phyloP scores from a whole-genome alignment of 2,888 invertebrate species.

The Megastigmus dorsalis region DNA sequence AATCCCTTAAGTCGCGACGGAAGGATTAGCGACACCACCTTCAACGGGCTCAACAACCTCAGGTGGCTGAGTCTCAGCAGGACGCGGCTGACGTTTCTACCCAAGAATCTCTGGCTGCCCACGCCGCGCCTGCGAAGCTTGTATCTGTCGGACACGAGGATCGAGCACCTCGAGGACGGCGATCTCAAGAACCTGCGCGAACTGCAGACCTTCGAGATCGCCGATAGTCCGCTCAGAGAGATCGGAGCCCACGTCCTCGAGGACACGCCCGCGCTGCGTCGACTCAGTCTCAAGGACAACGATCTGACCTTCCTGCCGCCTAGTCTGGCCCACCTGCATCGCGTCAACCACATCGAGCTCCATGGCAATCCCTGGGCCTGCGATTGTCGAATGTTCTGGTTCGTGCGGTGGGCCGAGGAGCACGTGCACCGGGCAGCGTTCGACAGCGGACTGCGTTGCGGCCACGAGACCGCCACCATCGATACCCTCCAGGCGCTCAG shows the following conservation, averaged over 20 bases:
- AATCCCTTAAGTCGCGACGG: conserved; percentile 77
- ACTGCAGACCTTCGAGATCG: conserved; percentile 81
- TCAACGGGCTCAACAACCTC: conserved; percentile 78
- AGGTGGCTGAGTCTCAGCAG: conserved; percentile 78
- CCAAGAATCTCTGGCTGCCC: conserved; percentile 75
- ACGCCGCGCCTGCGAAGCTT: conserved; percentile 76
- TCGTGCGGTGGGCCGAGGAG: conserved; percentile 79
- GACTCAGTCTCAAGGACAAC: conserved; percentile 78
- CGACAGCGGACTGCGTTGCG: conserved; percentile 81
- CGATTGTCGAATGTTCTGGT: conserved; percentile 91
- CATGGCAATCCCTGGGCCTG: conserved; percentile 88
- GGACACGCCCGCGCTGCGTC: conserved; percentile 68
- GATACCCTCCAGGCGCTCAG: conserved; percentile 83
- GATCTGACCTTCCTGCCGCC: conserved; percentile 82
- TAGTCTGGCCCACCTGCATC: conserved; percentile 80
- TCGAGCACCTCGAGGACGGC: conserved; percentile 80
- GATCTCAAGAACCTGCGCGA: conserved; percentile 80
- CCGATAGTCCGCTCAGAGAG: conserved; percentile 70
- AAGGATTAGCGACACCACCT: conserved; percentile 77
- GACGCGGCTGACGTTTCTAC: conserved; percentile 76
- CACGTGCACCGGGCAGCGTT: conserved; percentile 74
- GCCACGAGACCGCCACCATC: conserved; percentile 72
- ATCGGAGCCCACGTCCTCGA: conserved; percentile 64
- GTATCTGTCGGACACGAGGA: conserved; percentile 79
- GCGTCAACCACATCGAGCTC: conserved; percentile 81